Evolutionary conservation across 2,888 invertebrate species (phyloP), one percentile per base, ranked within the genome.

Genomic region (Patella depressa): DNA sequence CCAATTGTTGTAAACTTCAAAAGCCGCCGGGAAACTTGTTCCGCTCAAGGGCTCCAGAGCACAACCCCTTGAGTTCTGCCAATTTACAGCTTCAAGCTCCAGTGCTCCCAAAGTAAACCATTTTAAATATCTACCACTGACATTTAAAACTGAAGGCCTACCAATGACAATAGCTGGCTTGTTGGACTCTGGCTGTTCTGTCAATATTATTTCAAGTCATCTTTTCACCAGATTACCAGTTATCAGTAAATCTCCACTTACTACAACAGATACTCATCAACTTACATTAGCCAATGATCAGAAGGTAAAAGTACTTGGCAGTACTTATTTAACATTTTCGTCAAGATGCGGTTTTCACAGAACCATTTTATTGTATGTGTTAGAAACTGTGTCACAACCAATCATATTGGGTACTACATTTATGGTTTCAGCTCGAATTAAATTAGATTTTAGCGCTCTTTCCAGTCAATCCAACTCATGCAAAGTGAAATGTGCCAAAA

Each of bases 61-160:
- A 65, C 65, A 19, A n/a, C 7, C 65, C 65, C 65, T 65, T 65
- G 65, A 65, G 65, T 34, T 34, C 65, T 19, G 65, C 24, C 65
- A 65, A 65, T n/a, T 9, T 19, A n/a, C 34, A 65, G 9, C 65
- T 19, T 11, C 65, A 19, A n/a, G 19, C n/a, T 19, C 24, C n/a
- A 65, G 65, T 65, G 65, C 65, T 65, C 34, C 34, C 5, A 4
- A 34, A 34, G 34, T 34, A 34, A 34, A 34, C 34, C 34, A 34
- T 34, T 34, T 34, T 34, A 34, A 34, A 34, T 34, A 34, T 34
- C 34, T 34, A 34, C 34, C 34, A 4, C 34, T 34, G 34, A 34
- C 4, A 5, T 34, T 34, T 34, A 34, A 34, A 34, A 34, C 34
- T 34, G 34, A 5, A 34, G 34, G 34, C 34, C 34, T 34, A 34